Base-by-base conservation (phyloP, 2,113 vertebrate species). In the Tretioscincus oriximinensis region DNA sequence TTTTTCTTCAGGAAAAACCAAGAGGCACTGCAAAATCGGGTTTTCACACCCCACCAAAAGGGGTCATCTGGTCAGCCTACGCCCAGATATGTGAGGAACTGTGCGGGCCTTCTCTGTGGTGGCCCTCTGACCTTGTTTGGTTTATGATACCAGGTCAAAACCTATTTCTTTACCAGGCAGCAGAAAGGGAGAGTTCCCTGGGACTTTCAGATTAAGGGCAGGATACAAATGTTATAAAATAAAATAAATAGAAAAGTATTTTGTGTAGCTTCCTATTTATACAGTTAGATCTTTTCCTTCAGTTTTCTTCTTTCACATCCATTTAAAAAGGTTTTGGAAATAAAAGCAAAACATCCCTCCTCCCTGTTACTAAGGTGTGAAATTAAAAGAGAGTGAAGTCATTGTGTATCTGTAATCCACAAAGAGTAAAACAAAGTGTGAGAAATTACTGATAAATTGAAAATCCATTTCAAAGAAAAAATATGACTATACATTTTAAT, bases 381-480 rank as follows among this genome's bases (percentile, higher is more conserved):
- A 78, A 73, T 76, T 77, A 29, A 45, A 83, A 2, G 1, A 9
- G 2, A 65, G 73, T 24, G 14, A 35, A 75, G 73, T 35, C 76
- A 8, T 49, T 78, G 26, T 81, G 21, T 84, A 18, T 87, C 78
- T 28, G 0, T 74, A 72, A 88, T 87, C 31, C 67, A 86, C 47
- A 70, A 54, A 82, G 60, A 28, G 31, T 66, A 45, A 54, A 88
- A 88, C 81, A 79, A 81, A 75, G 12, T 58, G 67, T 49, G 47
- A 22, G 76, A 85, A 86, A 90, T 77, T 87, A 69, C 67, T 81
- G 80, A 81, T 81, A 80, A 88, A 74, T 67, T 87, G 86, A 91
- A 92, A 90, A 82, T 81, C 64, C 73, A 61, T 83, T 83, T 47
- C 35, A 64, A 84, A 58, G 1, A 20, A 78, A 83, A 68, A 83